A percentile compares a stretch with the other conserved stretches of the same genome.
Conservation (phyloP, 1,140 invertebrate genomes). For the Lordiphosa collinella region DNA sequence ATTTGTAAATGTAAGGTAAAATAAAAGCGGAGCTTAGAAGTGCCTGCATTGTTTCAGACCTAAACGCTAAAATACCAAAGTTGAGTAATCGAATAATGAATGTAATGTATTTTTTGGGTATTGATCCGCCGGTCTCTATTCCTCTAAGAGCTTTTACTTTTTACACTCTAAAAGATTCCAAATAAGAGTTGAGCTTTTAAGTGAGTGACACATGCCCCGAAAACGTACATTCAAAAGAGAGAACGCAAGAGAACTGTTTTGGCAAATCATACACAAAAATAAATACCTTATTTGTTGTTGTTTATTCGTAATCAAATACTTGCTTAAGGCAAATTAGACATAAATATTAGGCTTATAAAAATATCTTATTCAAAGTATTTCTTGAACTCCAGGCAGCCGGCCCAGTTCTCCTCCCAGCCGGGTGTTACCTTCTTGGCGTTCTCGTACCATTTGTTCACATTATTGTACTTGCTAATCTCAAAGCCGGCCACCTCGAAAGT, state of each 20-base stretch:
- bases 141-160: no score
- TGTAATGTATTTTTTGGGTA: no score
- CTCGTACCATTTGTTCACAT: slow-evolving; percentile 86
- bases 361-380: slow-evolving; percentile 60
- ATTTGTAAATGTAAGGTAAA: no score
- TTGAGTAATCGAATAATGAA: no score
- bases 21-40: no score
- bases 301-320: slow-evolving; percentile 35
- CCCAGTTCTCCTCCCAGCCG: slow-evolving; percentile 87
- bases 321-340: slow-evolving; percentile 30
- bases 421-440: slow-evolving; percentile 85
- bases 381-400: slow-evolving; percentile 81
- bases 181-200: no score
- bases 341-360: slow-evolving; percentile 37
- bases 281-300: slow-evolving; percentile 1
- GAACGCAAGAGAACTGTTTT: no score
- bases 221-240: neutral
- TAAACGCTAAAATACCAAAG: no score
- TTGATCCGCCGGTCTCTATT: no score
- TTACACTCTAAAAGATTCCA: no score
- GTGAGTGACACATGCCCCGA: neutral
- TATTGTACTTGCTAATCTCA: slow-evolving; percentile 85
- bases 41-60: no score
- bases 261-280: neutral
- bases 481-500: slow-evolving; percentile 85